A percentile compares a stretch with the other conserved stretches of the same genome.
phyloP scores from a whole-genome alignment of 2,888 invertebrate genomes.

The Ichneumoninae sp. region DNA sequence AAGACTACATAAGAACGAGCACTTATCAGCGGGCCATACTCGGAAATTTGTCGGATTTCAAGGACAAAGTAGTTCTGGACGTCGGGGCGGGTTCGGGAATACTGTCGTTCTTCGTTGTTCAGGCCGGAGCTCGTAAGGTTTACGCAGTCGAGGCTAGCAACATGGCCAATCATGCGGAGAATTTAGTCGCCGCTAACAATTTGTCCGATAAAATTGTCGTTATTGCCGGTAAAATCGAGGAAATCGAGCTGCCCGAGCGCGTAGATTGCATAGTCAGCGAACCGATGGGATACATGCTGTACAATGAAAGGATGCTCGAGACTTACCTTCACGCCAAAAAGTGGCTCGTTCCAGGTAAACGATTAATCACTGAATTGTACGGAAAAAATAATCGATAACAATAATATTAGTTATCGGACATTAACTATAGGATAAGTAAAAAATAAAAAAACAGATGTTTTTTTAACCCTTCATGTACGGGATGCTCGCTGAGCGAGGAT shows the following conservation, averaged over 20 bases:
- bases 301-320: slow-evolving; percentile 99
- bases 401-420: not conserved
- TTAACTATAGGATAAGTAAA: not conserved
- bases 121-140: slow-evolving; percentile 98
- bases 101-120: slow-evolving; percentile 98
- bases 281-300: slow-evolving; percentile 99
- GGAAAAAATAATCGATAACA: not conserved
- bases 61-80: slow-evolving; percentile 96
- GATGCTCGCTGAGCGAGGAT: no score
- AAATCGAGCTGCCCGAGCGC: slow-evolving; percentile 96
- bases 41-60: slow-evolving; percentile 96
- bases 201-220: slow-evolving; percentile 95
- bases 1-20: slow-evolving; percentile 99
- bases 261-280: slow-evolving; percentile 99
- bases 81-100: slow-evolving; percentile 99
- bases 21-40: slow-evolving; percentile 99
- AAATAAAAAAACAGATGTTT: not conserved
- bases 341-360: slow-evolving; percentile 93
- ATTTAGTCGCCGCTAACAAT: slow-evolving; percentile 95
- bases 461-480: no score
- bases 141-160: slow-evolving; percentile 99
- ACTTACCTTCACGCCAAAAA: slow-evolving; percentile 99
- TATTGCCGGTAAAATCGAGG: slow-evolving; percentile 99
- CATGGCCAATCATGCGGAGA: slow-evolving; percentile 98
- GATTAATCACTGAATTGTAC: not conserved